A percentile compares a stretch with the other conserved stretches of the same genome.
phyloP scores from a whole-genome alignment of 2,113 vertebrate genomes.

The Pavo muticus region DNA sequence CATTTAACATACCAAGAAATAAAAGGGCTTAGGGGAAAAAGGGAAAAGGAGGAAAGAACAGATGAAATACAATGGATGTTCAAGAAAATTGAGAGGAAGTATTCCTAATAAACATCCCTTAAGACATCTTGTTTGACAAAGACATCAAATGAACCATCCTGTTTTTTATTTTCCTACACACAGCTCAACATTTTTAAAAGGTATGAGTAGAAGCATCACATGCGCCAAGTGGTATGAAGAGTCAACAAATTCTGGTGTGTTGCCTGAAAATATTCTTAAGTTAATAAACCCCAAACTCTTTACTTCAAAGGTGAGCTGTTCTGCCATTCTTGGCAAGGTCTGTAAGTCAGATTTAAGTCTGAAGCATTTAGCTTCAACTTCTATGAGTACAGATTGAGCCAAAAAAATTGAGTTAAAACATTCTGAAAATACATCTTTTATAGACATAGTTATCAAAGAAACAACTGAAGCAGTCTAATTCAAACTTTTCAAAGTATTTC shows the following conservation, averaged over 20 bases:
- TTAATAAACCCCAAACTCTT: not conserved
- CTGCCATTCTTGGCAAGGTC: not conserved
- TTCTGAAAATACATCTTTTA: not conserved
- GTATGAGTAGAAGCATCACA: not conserved
- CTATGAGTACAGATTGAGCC: not conserved
- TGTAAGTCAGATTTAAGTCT: not conserved
- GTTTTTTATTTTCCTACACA: not conserved
- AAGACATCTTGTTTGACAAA: not conserved
- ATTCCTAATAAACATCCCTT: not conserved
- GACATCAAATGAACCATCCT: not conserved
- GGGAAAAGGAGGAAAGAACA: not conserved
- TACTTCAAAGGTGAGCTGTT: constrained; percentile 22
- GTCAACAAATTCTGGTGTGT: not conserved
- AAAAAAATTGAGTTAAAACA: not conserved
- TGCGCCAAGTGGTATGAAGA: not conserved
- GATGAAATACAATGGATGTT: not conserved
- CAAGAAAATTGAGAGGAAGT: not conserved
- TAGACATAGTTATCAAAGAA: not conserved
- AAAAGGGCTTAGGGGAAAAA: not conserved
- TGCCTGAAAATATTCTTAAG: not conserved
- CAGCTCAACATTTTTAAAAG: not conserved
- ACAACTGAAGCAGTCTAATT: not conserved
- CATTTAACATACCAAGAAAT: not conserved
- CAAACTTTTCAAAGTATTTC: not conserved
- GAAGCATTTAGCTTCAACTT: not conserved